Percentiles rank a stretch among this genome's conserved stretches.
Conservation (phyloP, 2,113 vertebrate species). For the Alligator mississippiensis region DNA sequence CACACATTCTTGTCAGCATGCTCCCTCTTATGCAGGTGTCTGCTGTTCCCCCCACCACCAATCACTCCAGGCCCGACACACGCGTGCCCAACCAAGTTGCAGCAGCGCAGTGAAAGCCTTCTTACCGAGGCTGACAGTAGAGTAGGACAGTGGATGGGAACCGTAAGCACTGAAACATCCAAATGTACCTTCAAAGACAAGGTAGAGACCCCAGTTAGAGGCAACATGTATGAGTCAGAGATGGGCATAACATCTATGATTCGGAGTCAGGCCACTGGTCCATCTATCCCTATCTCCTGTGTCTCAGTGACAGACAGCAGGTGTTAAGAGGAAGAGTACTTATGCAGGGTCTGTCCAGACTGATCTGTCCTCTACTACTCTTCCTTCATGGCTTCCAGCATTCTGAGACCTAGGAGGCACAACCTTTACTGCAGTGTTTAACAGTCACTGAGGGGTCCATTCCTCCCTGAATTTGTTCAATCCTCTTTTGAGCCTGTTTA, state of each 20-base stretch:
- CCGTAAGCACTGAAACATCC: slow-evolving; percentile 70
- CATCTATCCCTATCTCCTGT: background rate
- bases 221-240: background rate
- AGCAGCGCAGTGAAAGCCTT: background rate
- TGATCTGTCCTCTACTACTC: too few species aligned
- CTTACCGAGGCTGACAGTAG: slow-evolving; percentile 69
- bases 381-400: too few species aligned
- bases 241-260: background rate
- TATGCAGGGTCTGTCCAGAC: too few species aligned
- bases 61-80: background rate
- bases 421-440: too few species aligned
- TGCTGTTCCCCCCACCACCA: background rate
- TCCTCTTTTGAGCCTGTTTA: too few species aligned
- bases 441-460: too few species aligned
- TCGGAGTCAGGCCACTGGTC: background rate
- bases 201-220: background rate
- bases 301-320: background rate
- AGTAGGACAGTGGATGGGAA: slow-evolving; percentile 65
- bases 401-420: too few species aligned
- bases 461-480: too few species aligned
- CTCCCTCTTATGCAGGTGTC: background rate
- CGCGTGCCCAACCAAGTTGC: background rate
- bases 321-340: too few species aligned
- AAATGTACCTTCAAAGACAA: slow-evolving; percentile 61
- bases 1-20: background rate